These are phyloP conservation scores for Clarias batrachus DNA, from an alignment of 2,113 vertebrate species.

Conservation along the genomic window DNA sequence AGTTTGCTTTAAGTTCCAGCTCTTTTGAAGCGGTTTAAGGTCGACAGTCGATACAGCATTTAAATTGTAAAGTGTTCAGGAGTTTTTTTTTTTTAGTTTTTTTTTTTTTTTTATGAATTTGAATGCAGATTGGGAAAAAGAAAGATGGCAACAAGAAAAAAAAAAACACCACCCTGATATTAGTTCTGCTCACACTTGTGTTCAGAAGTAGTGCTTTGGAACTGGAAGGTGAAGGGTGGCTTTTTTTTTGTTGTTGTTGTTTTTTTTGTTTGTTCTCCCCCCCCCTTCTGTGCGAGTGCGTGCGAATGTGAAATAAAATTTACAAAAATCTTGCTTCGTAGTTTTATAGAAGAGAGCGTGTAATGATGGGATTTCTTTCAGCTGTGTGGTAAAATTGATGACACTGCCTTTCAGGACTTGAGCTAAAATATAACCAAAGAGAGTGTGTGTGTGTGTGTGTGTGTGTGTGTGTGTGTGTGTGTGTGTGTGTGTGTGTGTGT, in stretches of 20 bases:
- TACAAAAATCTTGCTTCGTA: not conserved
- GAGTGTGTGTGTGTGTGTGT: not conserved
- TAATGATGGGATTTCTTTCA: conserved; percentile 14
- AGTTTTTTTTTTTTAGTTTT: not conserved
- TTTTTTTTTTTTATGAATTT: not conserved
- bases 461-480: not conserved
- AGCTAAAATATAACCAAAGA: conserved; percentile 71
- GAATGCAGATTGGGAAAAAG: not conserved
- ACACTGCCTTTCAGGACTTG: conserved; percentile 65
- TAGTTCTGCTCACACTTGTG: not conserved
- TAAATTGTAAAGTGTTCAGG: not conserved
- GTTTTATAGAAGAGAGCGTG: conserved; percentile 4
- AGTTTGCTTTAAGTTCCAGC: not conserved
- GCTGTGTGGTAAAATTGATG: conserved; percentile 38
- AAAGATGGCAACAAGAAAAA: not conserved
- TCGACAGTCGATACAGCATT: not conserved
- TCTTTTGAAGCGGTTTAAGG: not conserved
- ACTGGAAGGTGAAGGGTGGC: too few relatives aligned
- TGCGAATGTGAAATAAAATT: not conserved
- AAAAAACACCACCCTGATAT: not conserved
- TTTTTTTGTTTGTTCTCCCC: not conserved
- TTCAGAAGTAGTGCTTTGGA: not conserved
- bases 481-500: not conserved
- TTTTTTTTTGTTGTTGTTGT: too few relatives aligned
- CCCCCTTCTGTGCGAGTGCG: not conserved